phyloP scores from a whole-genome alignment of 2,797 vertebrate species.

The Pseudopleuronectes americanus region DNA sequence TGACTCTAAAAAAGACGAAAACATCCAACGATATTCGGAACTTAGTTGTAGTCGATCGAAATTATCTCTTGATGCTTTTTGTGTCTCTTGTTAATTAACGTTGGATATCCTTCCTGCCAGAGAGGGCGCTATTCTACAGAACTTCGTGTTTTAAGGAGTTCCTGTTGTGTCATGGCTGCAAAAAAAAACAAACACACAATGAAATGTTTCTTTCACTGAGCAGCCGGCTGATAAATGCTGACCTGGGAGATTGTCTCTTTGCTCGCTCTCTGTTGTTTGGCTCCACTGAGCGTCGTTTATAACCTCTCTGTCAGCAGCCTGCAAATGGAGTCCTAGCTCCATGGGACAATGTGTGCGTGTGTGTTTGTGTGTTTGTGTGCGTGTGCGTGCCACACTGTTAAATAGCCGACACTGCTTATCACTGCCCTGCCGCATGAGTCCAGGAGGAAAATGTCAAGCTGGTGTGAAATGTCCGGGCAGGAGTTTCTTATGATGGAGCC shows the following conservation, averaged over 20 bases:
- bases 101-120: no score
- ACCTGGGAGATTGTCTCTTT: conserved; percentile 47
- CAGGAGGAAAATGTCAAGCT: conserved; percentile 47
- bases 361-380: conserved; percentile 21
- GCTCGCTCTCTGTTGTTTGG: conserved; percentile 44
- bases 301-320: conserved; percentile 58
- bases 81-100: no score
- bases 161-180: background rate
- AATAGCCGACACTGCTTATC: conserved; percentile 41
- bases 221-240: conserved; percentile 48
- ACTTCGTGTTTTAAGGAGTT: no score
- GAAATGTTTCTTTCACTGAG: conserved; percentile 15
- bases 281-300: conserved; percentile 41
- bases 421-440: conserved; percentile 32
- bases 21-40: no score
- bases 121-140: no score
- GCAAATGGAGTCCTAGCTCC: conserved; percentile 44
- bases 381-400: background rate
- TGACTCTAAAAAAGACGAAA: no score
- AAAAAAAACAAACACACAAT: background rate
- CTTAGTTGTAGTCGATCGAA: no score
- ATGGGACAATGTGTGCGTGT: conserved; percentile 15
- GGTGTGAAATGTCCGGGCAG: conserved; percentile 43
- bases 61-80: no score
- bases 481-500: conserved; percentile 29